Evolutionary conservation across 2,888 invertebrate species (phyloP).

Genomic region (Cylindroiulus punctatus): DNA sequence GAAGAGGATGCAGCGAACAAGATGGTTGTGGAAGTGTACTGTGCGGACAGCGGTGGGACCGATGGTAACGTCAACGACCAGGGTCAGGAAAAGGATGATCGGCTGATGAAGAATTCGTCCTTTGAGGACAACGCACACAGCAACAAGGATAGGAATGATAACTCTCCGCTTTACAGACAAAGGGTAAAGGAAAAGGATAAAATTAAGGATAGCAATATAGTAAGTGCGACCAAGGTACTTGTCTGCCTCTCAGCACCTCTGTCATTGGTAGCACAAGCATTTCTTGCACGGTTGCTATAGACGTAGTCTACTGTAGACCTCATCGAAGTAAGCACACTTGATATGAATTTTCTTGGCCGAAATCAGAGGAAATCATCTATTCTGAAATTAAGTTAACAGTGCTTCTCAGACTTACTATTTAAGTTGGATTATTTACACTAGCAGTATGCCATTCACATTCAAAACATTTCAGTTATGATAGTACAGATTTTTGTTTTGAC

Average conservation of each 20-base stretch:
- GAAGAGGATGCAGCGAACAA: slow-evolving; percentile 61
- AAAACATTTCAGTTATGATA: no score
- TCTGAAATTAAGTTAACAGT: no score
- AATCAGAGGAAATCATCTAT: neutral
- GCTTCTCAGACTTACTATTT: neutral
- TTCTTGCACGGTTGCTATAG: slow-evolving; percentile 15
- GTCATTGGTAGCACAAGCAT: slow-evolving; percentile 13
- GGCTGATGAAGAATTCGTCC: neutral
- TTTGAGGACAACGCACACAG: neutral
- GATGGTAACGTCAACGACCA: slow-evolving; percentile 46
- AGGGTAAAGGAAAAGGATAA: slow-evolving; percentile 55
- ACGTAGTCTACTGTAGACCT: neutral
- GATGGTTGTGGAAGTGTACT: slow-evolving; percentile 46
- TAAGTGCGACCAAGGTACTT: slow-evolving; percentile 45
- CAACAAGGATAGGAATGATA: slow-evolving; percentile 46
- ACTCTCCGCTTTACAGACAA: slow-evolving; percentile 49
- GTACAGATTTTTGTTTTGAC: no score
- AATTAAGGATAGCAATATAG: slow-evolving; percentile 48
- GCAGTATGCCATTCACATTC: no score
- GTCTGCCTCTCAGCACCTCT: slow-evolving; percentile 37
- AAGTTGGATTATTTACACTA: neutral
- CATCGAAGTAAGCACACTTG: neutral
- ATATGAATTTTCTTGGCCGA: neutral
- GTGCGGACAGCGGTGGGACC: slow-evolving; percentile 29
- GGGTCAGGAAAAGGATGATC: slow-evolving; percentile 33